A percentile compares a stretch with the other conserved stretches of the same genome.
phyloP scores from a whole-genome alignment of 1,140 invertebrate genomes.

The Delia radicum region DNA sequence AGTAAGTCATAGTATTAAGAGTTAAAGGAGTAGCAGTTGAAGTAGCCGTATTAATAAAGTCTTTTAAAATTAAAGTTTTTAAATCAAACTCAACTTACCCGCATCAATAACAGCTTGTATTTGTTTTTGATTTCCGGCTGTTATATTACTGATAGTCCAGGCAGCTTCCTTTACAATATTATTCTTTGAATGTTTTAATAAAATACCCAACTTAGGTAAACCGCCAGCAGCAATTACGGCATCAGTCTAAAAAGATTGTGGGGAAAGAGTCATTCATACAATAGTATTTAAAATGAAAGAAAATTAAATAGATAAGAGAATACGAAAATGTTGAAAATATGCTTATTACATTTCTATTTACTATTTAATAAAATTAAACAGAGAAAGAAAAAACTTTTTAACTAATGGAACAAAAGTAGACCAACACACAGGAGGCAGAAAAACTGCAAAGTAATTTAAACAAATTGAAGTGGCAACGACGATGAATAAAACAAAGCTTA shows the following conservation, averaged over 20 bases:
- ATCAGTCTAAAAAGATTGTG: slow-evolving; percentile 87
- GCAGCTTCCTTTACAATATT: slow-evolving; percentile 89
- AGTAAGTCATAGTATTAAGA: too few species aligned
- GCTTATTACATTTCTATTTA: background rate
- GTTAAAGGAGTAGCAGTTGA: too few species aligned
- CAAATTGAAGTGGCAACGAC: slow-evolving; percentile 12
- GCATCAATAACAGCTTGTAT: slow-evolving; percentile 93
- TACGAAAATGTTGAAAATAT: background rate
- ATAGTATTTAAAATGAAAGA: background rate
- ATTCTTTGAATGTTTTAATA: slow-evolving; percentile 75
- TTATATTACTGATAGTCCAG: slow-evolving; percentile 98
- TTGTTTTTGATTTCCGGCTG: slow-evolving; percentile 92
- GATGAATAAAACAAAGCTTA: background rate
- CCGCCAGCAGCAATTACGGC: slow-evolving; percentile 80
- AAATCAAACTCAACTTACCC: slow-evolving; percentile 47
- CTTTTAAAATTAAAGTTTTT: too few species aligned
- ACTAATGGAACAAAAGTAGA: background rate
- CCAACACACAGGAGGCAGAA: background rate
- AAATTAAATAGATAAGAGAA: slow-evolving; percentile 7
- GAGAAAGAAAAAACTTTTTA: background rate
- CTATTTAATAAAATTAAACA: background rate
- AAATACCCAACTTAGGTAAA: slow-evolving; percentile 67
- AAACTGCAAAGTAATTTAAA: slow-evolving; percentile 20
- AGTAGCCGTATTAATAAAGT: too few species aligned
- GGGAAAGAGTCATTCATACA: background rate